phyloP scores from a whole-genome alignment of 2,113 vertebrate genomes.

The Euleptes europaea region DNA sequence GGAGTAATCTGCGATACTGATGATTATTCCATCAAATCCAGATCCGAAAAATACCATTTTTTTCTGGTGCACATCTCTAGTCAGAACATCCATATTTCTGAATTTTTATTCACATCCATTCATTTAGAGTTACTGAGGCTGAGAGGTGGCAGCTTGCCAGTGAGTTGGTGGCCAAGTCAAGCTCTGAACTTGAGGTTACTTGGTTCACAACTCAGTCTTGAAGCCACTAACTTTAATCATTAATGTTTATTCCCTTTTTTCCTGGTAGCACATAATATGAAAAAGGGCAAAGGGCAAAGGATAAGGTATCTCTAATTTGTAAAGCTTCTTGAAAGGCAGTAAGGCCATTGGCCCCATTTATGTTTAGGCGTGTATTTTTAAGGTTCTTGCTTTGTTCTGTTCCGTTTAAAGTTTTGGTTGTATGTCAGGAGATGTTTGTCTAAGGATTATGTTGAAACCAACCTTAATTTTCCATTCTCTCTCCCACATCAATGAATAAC shows the following conservation, averaged over 20 bases:
- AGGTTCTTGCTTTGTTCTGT: slow-evolving; percentile 10
- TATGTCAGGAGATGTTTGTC: slow-evolving; percentile 37
- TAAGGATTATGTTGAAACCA: slow-evolving; percentile 46
- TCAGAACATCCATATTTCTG: too few species aligned
- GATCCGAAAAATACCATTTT: too few species aligned
- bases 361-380: neutral
- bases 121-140: too few species aligned
- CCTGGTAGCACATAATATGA: accelerated
- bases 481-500: slow-evolving; percentile 41
- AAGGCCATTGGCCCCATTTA: neutral
- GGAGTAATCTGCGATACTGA: too few species aligned
- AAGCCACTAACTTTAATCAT: too few species aligned
- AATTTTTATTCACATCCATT: too few species aligned
- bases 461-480: slow-evolving; percentile 39
- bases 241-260: neutral
- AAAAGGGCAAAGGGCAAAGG: neutral
- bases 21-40: too few species aligned
- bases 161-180: too few species aligned
- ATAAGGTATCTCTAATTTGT: neutral
- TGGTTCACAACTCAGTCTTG: too few species aligned
- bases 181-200: too few species aligned
- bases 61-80: too few species aligned
- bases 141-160: too few species aligned
- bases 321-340: slow-evolving; percentile 18
- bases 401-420: slow-evolving; percentile 6